These are phyloP conservation scores for Bryconaethiops microstoma DNA, from an alignment of 2,797 vertebrate species.

Conservation along the genomic window DNA sequence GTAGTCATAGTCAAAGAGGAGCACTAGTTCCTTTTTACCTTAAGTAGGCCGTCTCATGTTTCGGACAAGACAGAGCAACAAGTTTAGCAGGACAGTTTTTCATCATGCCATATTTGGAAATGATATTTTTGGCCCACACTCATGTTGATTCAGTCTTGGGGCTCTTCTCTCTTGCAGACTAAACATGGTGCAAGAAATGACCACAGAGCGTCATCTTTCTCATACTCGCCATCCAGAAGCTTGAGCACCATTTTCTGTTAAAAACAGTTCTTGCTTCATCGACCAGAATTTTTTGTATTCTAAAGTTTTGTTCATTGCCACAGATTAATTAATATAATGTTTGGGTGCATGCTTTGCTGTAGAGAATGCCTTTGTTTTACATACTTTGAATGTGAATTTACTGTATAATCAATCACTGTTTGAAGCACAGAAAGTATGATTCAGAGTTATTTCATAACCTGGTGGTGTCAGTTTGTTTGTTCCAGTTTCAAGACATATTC, in stretches of 20 bases:
- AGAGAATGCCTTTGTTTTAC: not conserved
- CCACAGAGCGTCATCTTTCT: conserved; percentile 12
- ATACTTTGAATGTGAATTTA: not conserved
- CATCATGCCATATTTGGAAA: conserved; percentile 68
- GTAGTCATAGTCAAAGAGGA: not conserved
- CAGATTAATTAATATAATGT: not conserved
- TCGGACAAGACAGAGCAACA: conserved; percentile 30
- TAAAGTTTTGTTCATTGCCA: not conserved
- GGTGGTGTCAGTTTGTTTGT: not conserved
- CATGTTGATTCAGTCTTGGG: conserved; percentile 58
- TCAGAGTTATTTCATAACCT: not conserved
- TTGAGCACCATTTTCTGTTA: not conserved
- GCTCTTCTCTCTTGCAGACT: conserved; percentile 57
- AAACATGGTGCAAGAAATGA: conserved; percentile 56
- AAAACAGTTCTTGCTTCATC: not conserved
- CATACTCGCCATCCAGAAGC: not conserved
- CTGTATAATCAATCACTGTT: no score
- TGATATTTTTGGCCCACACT: conserved; percentile 61
- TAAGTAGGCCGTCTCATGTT: conserved; percentile 2
- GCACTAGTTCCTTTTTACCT: conserved; percentile 1
- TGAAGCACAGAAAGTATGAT: not conserved
- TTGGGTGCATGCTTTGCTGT: not conserved
- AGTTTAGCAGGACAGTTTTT: conserved; percentile 47
- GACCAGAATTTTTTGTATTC: no score
- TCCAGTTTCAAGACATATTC: not conserved